Evolutionary conservation across 2,113 vertebrate species (phyloP), one percentile per base, ranked within the genome.

Genomic region (Lates calcarifer): DNA sequence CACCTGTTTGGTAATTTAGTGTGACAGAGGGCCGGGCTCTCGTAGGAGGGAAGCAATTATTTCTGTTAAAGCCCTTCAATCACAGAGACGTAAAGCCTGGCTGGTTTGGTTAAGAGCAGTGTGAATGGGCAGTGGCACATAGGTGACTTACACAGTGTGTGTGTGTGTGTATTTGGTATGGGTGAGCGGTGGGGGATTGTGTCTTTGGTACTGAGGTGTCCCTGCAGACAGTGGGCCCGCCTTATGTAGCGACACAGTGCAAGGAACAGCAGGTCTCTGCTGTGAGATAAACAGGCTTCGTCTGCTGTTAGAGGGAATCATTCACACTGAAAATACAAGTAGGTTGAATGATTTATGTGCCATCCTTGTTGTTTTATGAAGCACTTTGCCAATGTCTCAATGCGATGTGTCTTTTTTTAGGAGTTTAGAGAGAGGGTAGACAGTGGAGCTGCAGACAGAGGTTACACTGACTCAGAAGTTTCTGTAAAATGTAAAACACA

Each of bases 21-120:
- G 41, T 28, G 63, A 81, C 77, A 85, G 69, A 71, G 11, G 69
- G 43, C 37, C 4, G 6, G 37, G 55, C 60, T 68, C 39, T 74
- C 2, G 31, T 17, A 26, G 20, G 49, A 64, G 62, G 55, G 55
- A 81, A 68, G 77, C 55, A 77, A 73, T 77, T 65, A n/a, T 74
- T 84, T 78, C 62, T 78, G 61, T 66, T 88, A 57, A 81, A 74
- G 22, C 61, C 71, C 29, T 60, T 75, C 62, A 47, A 41, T 87
- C 87, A 62, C 43, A 11, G 22, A 64, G 66, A 77, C 29, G 2
- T 72, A 62, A 58, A 61, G 71, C 45, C 60, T 18, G 53, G 57
- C 60, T 79, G 43, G 3, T 45, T 29, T 67, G 60, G 73, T 61
- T 74, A 70, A 71, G 63, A 85, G 73, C 33, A 63, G 53, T 2